phyloP scores from a whole-genome alignment of 2,888 invertebrate genomes.

The Tortrix viridana region DNA sequence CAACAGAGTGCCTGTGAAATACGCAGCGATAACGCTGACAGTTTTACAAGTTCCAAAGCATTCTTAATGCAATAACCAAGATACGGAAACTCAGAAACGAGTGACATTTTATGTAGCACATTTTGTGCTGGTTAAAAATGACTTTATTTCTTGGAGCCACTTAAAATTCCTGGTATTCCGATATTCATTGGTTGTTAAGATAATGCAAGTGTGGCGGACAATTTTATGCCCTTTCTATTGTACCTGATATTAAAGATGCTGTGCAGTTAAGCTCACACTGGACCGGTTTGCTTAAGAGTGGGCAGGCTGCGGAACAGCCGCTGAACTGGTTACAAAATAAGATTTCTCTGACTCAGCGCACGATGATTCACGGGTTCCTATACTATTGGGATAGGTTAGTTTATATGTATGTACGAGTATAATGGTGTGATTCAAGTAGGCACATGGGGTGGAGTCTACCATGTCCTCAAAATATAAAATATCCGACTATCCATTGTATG shows the following conservation, averaged over 20 bases:
- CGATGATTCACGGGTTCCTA: constrained; percentile 65
- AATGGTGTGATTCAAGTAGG: constrained; percentile 2
- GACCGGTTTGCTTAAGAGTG: constrained; percentile 48
- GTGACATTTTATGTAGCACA: constrained; percentile 6
- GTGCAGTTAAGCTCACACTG: constrained; percentile 40
- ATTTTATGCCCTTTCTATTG: constrained; percentile 33
- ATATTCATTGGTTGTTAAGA: constrained; percentile 38
- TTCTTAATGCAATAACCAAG: constrained; percentile 26
- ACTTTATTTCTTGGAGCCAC: constrained; percentile 13
- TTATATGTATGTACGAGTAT: constrained; percentile 2
- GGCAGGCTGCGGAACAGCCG: constrained; percentile 42
- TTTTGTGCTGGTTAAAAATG: constrained; percentile 11
- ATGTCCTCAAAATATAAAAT: too few relatives aligned
- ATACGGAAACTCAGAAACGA: constrained; percentile 9
- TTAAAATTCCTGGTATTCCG: constrained; percentile 9
- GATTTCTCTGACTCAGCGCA: constrained; percentile 64
- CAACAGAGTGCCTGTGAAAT: constrained; percentile 44
- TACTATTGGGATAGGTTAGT: constrained; percentile 59
- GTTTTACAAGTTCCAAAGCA: constrained; percentile 29
- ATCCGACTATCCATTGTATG: too few relatives aligned
- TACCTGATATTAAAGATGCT: constrained; percentile 25
- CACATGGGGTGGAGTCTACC: constrained; percentile 11
- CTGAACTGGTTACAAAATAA: constrained; percentile 56
- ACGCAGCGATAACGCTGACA: constrained; percentile 41
- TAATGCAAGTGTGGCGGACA: constrained; percentile 39